These are phyloP conservation scores for Ivindomyrus marchei DNA, from an alignment of 2,113 vertebrate genomes.

Conservation along the genomic window DNA sequence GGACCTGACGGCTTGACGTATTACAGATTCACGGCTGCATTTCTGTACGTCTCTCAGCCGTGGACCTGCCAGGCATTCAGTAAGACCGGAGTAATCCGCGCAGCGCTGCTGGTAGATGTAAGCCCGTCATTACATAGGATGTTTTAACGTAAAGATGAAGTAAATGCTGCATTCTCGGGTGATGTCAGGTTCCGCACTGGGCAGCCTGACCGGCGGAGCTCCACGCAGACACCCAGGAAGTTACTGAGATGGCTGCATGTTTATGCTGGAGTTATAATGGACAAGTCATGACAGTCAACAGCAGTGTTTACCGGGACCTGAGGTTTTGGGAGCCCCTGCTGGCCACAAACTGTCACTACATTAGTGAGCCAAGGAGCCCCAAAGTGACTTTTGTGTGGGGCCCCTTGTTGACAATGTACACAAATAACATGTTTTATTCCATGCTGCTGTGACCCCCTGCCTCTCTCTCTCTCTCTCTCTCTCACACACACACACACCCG, in stretches of 20 bases:
- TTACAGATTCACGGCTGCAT: background rate
- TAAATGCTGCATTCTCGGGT: background rate
- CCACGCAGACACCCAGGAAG: background rate
- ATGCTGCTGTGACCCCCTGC: background rate
- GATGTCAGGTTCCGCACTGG: background rate
- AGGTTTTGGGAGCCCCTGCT: background rate
- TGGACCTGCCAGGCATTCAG: background rate
- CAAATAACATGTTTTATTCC: background rate
- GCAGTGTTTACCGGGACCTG: background rate
- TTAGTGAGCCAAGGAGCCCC: background rate
- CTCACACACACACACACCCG: too few species aligned
- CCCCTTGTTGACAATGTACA: background rate
- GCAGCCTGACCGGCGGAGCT: background rate
- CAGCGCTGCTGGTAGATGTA: background rate
- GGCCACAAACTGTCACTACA: background rate
- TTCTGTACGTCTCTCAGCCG: background rate
- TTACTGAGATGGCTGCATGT: background rate
- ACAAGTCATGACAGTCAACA: background rate
- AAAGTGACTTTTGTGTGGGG: background rate
- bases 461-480: background rate
- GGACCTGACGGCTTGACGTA: background rate
- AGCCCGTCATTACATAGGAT: background rate
- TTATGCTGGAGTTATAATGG: background rate
- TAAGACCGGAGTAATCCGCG: background rate
- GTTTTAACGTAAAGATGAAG: background rate